A percentile compares a stretch with the other conserved stretches of the same genome.
Conservation (phyloP, 1,140 invertebrate genomes). For the Orussus abietinus region DNA sequence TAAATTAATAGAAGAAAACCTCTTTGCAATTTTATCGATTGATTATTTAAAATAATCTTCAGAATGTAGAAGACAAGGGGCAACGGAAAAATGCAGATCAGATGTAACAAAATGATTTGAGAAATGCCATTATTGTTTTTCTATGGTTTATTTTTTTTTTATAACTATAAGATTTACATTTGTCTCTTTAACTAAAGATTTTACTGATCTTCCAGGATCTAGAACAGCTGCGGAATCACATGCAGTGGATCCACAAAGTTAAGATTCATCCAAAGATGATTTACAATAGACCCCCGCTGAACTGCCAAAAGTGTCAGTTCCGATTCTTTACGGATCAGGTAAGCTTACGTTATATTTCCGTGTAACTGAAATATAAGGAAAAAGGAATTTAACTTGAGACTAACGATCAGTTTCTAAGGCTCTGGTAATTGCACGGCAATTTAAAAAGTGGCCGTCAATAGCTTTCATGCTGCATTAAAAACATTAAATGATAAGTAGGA, state of each 20-base stretch:
- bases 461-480: no score
- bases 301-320: conserved; percentile 95
- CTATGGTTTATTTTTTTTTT: conserved; percentile 3
- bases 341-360: conserved; percentile 12
- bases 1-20: no score
- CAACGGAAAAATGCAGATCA: no score
- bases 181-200: neutral
- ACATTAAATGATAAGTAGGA: no score
- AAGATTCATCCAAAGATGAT: conserved; percentile 97
- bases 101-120: neutral
- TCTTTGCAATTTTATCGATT: no score
- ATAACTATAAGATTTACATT: neutral
- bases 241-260: conserved; percentile 95
- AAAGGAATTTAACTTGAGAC: no score
- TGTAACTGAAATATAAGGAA: neutral
- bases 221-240: conserved; percentile 87
- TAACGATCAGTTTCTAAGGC: no score
- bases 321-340: conserved; percentile 73
- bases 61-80: no score
- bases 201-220: conserved; percentile 60
- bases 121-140: neutral
- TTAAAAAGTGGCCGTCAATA: no score
- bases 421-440: no score
- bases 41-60: no score
- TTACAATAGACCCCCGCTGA: conserved; percentile 87